Evolutionary conservation across 1,140 invertebrate species (phyloP).

Genomic region (Apis laboriosa): DNA sequence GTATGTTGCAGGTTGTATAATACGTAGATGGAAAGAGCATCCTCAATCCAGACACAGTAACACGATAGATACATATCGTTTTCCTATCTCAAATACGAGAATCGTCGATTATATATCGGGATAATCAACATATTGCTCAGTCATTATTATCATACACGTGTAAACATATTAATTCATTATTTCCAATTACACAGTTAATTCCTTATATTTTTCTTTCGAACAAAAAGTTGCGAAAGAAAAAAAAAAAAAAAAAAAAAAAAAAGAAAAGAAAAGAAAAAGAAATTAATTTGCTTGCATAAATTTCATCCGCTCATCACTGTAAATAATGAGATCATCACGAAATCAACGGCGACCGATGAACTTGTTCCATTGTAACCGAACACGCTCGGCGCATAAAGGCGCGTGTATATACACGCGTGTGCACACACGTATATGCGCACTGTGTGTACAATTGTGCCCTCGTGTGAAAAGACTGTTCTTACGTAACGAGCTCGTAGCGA

Average conservation of each 20-base stretch:
- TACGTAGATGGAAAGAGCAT: neutral
- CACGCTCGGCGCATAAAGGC: too few species aligned
- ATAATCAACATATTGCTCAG: neutral
- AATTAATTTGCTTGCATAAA: neutral
- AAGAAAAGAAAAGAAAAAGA: slow-evolving; percentile 7
- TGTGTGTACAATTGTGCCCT: neutral
- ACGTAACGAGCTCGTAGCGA: slow-evolving; percentile 22
- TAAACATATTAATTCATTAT: neutral
- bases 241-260: neutral
- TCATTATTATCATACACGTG: neutral
- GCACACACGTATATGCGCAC: neutral
- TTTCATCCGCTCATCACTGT: neutral
- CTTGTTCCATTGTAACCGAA: slow-evolving; percentile 8
- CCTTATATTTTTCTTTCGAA: too few species aligned
- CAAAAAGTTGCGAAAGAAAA: neutral
- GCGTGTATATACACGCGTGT: too few species aligned
- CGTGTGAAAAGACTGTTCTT: slow-evolving; percentile 15
- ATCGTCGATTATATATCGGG: neutral
- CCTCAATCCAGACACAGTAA: neutral
- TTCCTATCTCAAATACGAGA: neutral
- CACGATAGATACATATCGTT: neutral
- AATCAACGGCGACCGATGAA: neutral
- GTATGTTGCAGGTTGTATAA: neutral
- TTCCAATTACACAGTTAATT: neutral
- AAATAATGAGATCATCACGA: slow-evolving; percentile 15